Conservation (phyloP, 1,140 invertebrate genomes). For the Gonioctena quinquepunctata region DNA sequence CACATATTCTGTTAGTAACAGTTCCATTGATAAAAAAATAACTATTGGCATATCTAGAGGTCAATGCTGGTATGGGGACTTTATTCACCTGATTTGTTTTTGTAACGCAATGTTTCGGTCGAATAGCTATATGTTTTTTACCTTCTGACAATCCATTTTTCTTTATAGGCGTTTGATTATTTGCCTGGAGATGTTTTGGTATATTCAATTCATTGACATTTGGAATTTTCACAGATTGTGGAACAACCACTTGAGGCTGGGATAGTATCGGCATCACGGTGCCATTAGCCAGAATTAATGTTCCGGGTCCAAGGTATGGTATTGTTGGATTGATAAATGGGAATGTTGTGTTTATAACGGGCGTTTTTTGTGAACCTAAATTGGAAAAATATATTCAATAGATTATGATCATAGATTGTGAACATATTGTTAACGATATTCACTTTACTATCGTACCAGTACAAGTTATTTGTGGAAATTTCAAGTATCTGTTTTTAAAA, state of each 20-base stretch:
- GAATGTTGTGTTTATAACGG: slow-evolving; percentile 22
- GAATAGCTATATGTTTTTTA: not conserved
- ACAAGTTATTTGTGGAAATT: too few relatives aligned
- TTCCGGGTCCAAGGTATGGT: slow-evolving; percentile 40
- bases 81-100: slow-evolving; percentile 72
- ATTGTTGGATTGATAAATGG: slow-evolving; percentile 25
- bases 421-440: too few relatives aligned
- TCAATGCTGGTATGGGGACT: slow-evolving; percentile 70
- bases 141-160: not conserved
- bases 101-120: slow-evolving; percentile 49
- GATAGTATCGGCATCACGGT: slow-evolving; percentile 42
- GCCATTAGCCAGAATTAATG: slow-evolving; percentile 47
- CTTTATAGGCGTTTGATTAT: slow-evolving; percentile 5
- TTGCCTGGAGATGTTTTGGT: slow-evolving; percentile 24
- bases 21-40: slow-evolving; percentile 16
- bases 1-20: not conserved
- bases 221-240: slow-evolving; percentile 1
- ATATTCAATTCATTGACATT: slow-evolving; percentile 18
- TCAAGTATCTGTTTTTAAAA: too few relatives aligned
- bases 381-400: not conserved
- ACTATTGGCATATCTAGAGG: slow-evolving; percentile 51
- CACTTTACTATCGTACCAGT: too few relatives aligned
- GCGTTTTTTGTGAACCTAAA: not conserved
- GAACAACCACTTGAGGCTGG: slow-evolving; percentile 26
- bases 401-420: too few relatives aligned